Evolutionary conservation across 2,888 invertebrate species (phyloP).

Genomic region (Callosobruchus maculatus): DNA sequence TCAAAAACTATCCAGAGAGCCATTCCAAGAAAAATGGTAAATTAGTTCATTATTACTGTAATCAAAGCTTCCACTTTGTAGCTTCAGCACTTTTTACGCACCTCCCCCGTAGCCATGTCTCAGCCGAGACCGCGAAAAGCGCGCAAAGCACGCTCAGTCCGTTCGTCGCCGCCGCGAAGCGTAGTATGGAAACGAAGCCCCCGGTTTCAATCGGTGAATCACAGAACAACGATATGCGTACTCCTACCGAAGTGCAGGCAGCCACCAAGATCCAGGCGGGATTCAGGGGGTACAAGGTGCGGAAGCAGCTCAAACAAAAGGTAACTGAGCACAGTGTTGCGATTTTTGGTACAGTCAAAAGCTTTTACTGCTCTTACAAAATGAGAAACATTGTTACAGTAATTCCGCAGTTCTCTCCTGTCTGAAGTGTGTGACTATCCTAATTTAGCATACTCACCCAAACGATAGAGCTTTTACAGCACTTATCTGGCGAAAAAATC

Average conservation of each 20-base stretch:
- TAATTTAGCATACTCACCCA: too few relatives aligned
- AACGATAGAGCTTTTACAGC: too few relatives aligned
- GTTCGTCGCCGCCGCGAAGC: slow-evolving; percentile 18
- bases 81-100: neutral
- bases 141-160: neutral
- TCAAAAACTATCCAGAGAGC: too few relatives aligned
- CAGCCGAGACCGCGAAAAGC: neutral
- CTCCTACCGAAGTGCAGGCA: slow-evolving; percentile 45
- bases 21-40: too few relatives aligned
- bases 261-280: slow-evolving; percentile 71
- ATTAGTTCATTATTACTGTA: too few relatives aligned
- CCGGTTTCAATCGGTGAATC: neutral
- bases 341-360: too few relatives aligned
- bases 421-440: too few relatives aligned
- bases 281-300: slow-evolving; percentile 63
- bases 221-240: slow-evolving; percentile 12
- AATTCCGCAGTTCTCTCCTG: too few relatives aligned
- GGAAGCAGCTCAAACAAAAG: slow-evolving; percentile 47
- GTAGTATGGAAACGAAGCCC: slow-evolving; percentile 28
- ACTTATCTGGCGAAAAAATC: too few relatives aligned
- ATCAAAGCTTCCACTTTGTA: too few relatives aligned
- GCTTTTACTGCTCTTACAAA: too few relatives aligned
- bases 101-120: neutral
- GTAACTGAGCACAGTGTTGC: slow-evolving; percentile 28
- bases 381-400: too few relatives aligned